Conservation (phyloP, 2,113 vertebrate genomes). For the Protobothrops mucrosquamatus region DNA sequence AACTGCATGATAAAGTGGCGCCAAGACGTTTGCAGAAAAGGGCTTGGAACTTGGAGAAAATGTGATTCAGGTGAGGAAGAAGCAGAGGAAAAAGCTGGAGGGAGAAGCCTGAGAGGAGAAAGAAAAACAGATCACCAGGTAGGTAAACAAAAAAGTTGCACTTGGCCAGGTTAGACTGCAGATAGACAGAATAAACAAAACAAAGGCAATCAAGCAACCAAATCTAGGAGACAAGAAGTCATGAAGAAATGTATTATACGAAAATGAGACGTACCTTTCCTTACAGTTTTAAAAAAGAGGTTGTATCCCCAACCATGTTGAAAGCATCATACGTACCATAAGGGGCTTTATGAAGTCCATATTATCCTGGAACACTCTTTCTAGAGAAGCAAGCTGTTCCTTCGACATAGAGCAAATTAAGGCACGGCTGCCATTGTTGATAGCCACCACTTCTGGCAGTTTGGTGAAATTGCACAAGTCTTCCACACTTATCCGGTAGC, state of each 20-base stretch:
- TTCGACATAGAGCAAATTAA: slow-evolving; percentile 71
- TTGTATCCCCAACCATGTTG: neutral
- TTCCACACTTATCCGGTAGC: slow-evolving; percentile 74
- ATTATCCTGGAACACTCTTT: slow-evolving; percentile 73
- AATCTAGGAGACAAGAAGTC: neutral
- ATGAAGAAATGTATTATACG: neutral
- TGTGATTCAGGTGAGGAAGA: neutral
- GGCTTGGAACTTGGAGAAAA: neutral
- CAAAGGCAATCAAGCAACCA: neutral
- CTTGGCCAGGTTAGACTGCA: neutral
- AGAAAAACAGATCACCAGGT: too few species aligned
- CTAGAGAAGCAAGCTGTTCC: slow-evolving; percentile 68
- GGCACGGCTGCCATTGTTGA: slow-evolving; percentile 68
- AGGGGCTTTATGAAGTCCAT: slow-evolving; percentile 83
- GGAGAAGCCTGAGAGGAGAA: neutral
- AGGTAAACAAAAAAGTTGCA: neutral
- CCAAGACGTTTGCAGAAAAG: neutral
- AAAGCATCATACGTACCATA: slow-evolving; percentile 64
- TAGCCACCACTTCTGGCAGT: slow-evolving; percentile 70
- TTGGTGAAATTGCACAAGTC: slow-evolving; percentile 77
- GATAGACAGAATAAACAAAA: neutral
- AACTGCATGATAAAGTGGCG: neutral
- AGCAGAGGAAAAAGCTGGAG: neutral
- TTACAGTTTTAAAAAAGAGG: neutral
- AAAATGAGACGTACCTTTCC: neutral